A percentile compares a stretch with the other conserved stretches of the same genome.
These are phyloP conservation scores for Cheilosia soror DNA, from an alignment of 2,888 invertebrate species.

Conservation along the genomic window DNA sequence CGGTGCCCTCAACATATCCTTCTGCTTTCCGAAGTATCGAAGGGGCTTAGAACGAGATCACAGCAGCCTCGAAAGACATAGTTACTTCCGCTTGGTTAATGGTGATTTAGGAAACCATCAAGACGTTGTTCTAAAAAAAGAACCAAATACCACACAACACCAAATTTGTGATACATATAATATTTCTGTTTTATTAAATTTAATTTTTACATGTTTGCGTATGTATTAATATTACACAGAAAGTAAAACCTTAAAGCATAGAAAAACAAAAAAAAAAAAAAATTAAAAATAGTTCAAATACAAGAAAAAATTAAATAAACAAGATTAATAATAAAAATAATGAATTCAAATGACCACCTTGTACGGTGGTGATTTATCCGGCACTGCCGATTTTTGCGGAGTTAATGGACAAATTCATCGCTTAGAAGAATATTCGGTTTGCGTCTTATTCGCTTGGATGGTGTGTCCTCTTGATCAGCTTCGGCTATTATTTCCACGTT, in stretches of 20 bases:
- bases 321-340: background rate
- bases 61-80: too few species aligned
- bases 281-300: constrained; percentile 21
- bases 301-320: constrained; percentile 6
- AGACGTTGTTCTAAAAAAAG: background rate
- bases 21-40: too few species aligned
- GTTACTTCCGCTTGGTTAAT: too few species aligned
- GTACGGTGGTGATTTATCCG: background rate
- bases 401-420: constrained; percentile 26
- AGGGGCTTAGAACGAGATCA: too few species aligned
- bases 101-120: background rate
- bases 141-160: background rate
- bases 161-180: background rate
- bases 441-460: constrained; percentile 47
- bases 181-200: constrained; percentile 16
- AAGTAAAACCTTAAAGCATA: constrained; percentile 29
- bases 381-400: background rate
- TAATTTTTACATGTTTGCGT: constrained; percentile 46
- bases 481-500: constrained; percentile 11
- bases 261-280: constrained; percentile 1
- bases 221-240: constrained; percentile 57
- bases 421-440: constrained; percentile 36
- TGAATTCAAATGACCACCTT: background rate
- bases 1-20: too few species aligned
- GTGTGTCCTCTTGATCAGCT: constrained; percentile 22